A percentile compares a stretch with the other conserved stretches of the same genome.
Evolutionary conservation across 2,797 vertebrate genomes (phyloP).

Genomic region (Pteropus rufus): DNA sequence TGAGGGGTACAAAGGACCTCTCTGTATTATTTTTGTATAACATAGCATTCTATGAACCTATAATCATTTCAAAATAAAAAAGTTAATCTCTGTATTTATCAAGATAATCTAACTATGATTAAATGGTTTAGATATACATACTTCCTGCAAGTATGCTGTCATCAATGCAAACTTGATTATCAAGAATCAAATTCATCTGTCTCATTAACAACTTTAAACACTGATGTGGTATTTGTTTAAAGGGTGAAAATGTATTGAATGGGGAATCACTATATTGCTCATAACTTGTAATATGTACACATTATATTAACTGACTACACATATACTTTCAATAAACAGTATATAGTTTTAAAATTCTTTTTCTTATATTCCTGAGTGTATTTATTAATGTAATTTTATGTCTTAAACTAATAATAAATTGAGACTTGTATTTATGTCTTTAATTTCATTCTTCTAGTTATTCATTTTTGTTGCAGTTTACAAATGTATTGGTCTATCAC

Average conservation of each 20-base stretch:
- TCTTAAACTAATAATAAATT: background rate
- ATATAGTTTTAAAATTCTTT: background rate
- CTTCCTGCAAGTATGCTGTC: background rate
- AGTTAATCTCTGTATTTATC: background rate
- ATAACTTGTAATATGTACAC: background rate
- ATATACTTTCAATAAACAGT: background rate
- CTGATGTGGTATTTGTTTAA: background rate
- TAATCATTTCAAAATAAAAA: background rate
- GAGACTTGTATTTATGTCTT: background rate
- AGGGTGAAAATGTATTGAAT: background rate
- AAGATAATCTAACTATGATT: background rate
- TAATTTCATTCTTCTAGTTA: background rate
- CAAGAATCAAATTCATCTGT: background rate
- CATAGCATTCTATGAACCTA: background rate
- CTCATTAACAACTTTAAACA: background rate
- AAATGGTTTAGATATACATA: background rate
- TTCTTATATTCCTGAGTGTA: background rate
- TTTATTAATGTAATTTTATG: background rate
- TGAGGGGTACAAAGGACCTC: background rate
- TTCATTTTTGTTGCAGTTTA: constrained; percentile 1
- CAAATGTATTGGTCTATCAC: background rate
- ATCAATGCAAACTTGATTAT: background rate
- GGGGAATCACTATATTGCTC: background rate
- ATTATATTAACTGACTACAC: background rate
- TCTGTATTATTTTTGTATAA: background rate